phyloP scores from a whole-genome alignment of 2,888 invertebrate genomes.

The Eupeodes luniger region DNA sequence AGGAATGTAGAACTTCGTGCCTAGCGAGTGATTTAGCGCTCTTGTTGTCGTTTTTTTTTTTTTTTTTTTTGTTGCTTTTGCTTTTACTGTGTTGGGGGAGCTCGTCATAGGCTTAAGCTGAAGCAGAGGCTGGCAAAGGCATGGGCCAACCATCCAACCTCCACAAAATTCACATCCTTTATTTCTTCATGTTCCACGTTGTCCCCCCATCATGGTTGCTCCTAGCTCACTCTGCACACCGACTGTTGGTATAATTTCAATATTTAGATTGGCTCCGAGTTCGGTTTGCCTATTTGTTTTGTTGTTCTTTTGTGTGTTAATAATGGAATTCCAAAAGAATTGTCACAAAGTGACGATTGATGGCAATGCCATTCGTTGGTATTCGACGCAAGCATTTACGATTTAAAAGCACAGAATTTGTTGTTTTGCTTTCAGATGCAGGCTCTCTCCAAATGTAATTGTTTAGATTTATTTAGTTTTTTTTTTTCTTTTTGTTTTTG shows the following conservation, averaged over 20 bases:
- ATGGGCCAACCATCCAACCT: not conserved
- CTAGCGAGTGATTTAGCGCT: slow-evolving; percentile 71
- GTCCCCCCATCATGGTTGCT: not conserved
- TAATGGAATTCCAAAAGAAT: slow-evolving; percentile 68
- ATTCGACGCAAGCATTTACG: slow-evolving; percentile 62
- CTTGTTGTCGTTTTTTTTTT: slow-evolving; percentile 45
- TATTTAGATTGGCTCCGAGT: slow-evolving; percentile 73
- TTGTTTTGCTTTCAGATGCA: slow-evolving; percentile 64
- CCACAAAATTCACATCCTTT: not conserved
- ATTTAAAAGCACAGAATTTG: slow-evolving; percentile 48
- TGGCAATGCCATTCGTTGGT: slow-evolving; percentile 71
- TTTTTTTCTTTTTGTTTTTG: slow-evolving; percentile 35
- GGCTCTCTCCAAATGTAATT: slow-evolving; percentile 62
- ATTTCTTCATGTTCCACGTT: slow-evolving; percentile 4
- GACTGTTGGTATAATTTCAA: slow-evolving; percentile 62
- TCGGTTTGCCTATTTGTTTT: slow-evolving; percentile 72
- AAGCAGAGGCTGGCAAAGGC: not conserved
- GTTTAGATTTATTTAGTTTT: slow-evolving; percentile 61
- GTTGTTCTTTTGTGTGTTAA: slow-evolving; percentile 53
- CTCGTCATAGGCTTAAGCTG: not conserved
- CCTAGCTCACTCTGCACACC: not conserved
- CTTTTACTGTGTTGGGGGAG: slow-evolving; percentile 10
- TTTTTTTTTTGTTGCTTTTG: not conserved
- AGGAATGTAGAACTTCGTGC: slow-evolving; percentile 40
- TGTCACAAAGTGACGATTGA: slow-evolving; percentile 76